Evolutionary conservation across 2,888 invertebrate genomes (phyloP).

Genomic region (Busseola fusca): DNA sequence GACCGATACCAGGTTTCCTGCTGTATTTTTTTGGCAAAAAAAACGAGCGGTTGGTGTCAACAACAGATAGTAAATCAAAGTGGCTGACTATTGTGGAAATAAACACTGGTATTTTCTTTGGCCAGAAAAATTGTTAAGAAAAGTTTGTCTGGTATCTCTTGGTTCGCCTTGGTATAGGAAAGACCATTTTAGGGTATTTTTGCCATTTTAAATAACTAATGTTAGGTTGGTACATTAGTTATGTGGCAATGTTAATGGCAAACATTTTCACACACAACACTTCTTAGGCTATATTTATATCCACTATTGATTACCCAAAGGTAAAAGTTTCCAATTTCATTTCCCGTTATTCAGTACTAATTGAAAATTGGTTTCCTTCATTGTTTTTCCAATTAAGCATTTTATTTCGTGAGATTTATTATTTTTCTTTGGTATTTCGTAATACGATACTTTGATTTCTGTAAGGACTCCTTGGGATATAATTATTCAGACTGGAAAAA

Average conservation of each 20-base stretch:
- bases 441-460: slow-evolving; percentile 21
- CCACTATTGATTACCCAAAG: not conserved
- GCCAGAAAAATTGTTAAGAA: slow-evolving; percentile 3
- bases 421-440: slow-evolving; percentile 23
- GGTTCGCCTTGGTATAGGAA: not conserved
- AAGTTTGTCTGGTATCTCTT: not conserved
- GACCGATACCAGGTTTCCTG: slow-evolving; percentile 30
- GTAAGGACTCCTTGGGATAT: slow-evolving; percentile 6
- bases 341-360: slow-evolving; percentile 8
- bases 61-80: slow-evolving; percentile 21
- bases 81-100: slow-evolving; percentile 29
- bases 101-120: not conserved
- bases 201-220: not conserved
- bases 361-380: slow-evolving; percentile 5
- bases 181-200: not conserved
- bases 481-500: slow-evolving; percentile 5
- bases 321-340: slow-evolving; percentile 4
- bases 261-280: no score
- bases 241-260: no score
- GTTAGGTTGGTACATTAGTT: no score
- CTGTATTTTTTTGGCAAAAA: slow-evolving; percentile 35
- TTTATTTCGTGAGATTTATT: slow-evolving; percentile 7
- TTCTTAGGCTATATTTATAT: not conserved
- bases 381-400: slow-evolving; percentile 21
- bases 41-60: slow-evolving; percentile 24